These are phyloP conservation scores for Montifringilla adamsi DNA, from an alignment of 2,113 vertebrate genomes.

Conservation along the genomic window DNA sequence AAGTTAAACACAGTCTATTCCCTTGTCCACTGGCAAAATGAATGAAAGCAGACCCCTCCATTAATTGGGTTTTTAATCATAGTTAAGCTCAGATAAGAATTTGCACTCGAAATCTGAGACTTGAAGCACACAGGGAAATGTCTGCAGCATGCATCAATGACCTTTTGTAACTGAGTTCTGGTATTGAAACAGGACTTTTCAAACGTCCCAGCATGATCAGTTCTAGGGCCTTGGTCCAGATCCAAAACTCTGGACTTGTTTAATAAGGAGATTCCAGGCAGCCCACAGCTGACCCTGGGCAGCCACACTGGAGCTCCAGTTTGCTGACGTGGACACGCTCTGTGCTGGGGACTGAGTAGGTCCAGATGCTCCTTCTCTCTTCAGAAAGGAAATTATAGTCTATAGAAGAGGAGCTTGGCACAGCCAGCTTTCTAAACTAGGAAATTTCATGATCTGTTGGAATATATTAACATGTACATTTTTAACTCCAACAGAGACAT, in stretches of 20 bases:
- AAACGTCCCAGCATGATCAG: background rate
- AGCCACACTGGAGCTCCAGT: background rate
- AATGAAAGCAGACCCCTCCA: background rate
- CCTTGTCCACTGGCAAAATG: background rate
- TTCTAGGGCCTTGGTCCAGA: constrained; percentile 3
- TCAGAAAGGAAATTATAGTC: constrained; percentile 75
- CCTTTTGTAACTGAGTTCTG: background rate
- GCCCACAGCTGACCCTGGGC: constrained; percentile 25
- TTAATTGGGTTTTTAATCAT: background rate
- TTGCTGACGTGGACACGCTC: constrained; percentile 59
- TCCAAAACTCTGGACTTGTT: background rate
- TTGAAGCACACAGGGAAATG: background rate
- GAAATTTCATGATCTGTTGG: constrained; percentile 65
- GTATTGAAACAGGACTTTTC: constrained; percentile 1
- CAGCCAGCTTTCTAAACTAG: constrained; percentile 61
- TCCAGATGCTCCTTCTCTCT: constrained; percentile 70
- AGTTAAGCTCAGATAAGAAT: background rate
- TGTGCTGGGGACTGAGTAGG: constrained; percentile 60
- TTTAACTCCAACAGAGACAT: constrained; percentile 18
- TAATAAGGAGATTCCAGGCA: constrained; percentile 24
- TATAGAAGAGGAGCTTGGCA: constrained; percentile 63
- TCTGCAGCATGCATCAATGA: background rate
- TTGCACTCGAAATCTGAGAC: background rate
- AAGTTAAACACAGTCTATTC: background rate
- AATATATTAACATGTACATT: constrained; percentile 52